These are phyloP conservation scores for Glomeris maerens DNA, from an alignment of 1,140 invertebrate species.

Conservation along the genomic window DNA sequence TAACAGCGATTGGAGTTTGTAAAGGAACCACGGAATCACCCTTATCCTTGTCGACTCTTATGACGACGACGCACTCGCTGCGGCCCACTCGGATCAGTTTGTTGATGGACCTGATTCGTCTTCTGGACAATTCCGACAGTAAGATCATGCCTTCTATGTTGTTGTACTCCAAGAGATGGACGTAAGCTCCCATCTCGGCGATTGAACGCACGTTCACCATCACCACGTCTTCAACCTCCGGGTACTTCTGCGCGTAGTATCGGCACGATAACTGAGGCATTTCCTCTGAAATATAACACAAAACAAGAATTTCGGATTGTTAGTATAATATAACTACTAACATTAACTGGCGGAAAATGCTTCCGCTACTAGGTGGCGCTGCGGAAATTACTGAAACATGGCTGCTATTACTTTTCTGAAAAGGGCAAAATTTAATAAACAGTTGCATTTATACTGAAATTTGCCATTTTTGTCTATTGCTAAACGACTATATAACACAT, in stretches of 20 bases:
- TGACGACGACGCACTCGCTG: conserved; percentile 97
- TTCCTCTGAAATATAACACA: too few species aligned
- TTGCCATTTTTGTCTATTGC: too few species aligned
- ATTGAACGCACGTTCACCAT: conserved; percentile 98
- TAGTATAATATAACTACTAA: too few species aligned
- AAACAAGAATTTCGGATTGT: too few species aligned
- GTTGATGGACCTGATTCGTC: conserved; percentile 98
- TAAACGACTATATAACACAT: too few species aligned
- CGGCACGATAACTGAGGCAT: conserved; percentile 92
- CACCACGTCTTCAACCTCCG: conserved; percentile 97
- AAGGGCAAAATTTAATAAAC: too few species aligned
- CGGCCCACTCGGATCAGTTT: conserved; percentile 97
- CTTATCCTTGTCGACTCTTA: conserved; percentile 98
- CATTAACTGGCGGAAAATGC: too few species aligned
- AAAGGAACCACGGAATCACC: conserved; percentile 45
- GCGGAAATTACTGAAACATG: too few species aligned
- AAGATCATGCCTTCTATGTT: conserved; percentile 97
- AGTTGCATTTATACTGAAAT: too few species aligned
- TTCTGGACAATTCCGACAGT: conserved; percentile 86
- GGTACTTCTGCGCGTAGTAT: conserved; percentile 95
- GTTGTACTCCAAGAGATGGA: conserved; percentile 94
- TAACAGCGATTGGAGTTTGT: neutral
- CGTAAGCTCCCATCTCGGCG: conserved; percentile 99
- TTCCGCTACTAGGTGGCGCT: too few species aligned
- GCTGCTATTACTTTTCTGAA: too few species aligned